Evolutionary conservation across 37 sponge, comb jelly and placozoan species (phyloP).

Genomic region (Diacarnus erythraeanus): DNA sequence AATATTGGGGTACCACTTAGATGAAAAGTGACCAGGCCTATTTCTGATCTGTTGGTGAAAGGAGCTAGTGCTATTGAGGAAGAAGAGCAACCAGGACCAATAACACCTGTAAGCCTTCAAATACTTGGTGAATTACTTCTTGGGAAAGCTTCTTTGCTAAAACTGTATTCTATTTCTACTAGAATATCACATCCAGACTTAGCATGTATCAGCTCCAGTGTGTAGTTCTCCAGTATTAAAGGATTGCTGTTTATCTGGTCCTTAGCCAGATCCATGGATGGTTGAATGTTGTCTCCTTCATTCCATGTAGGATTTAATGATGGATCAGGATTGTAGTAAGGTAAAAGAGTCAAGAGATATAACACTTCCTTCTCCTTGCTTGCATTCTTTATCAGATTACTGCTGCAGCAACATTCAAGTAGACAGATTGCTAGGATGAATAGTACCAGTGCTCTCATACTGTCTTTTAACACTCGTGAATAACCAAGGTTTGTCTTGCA

Average conservation of each 20-base stretch:
- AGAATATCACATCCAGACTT: slow-evolving; percentile 22
- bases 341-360: background rate
- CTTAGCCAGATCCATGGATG: slow-evolving; percentile 11
- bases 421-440: too few species aligned
- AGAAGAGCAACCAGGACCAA: slow-evolving; percentile 33
- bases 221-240: slow-evolving; percentile 13
- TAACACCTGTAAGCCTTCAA: background rate
- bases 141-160: background rate
- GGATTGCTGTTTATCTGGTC: slow-evolving; percentile 7
- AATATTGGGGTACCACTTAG: background rate
- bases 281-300: slow-evolving; percentile 12
- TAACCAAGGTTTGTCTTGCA: too few species aligned
- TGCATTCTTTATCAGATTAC: too few species aligned
- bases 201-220: slow-evolving; percentile 14
- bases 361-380: background rate
- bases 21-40: slow-evolving; percentile 13
- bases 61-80: slow-evolving; percentile 2
- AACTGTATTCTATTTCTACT: background rate
- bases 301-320: slow-evolving; percentile 13
- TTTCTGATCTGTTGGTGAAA: background rate
- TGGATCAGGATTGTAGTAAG: background rate
- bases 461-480: too few species aligned
- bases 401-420: too few species aligned
- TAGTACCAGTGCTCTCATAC: too few species aligned
- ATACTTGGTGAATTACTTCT: background rate